Evolutionary conservation across 2,888 invertebrate genomes (phyloP), one percentile per base, ranked within the genome.

Genomic region (Melipona beecheii): DNA sequence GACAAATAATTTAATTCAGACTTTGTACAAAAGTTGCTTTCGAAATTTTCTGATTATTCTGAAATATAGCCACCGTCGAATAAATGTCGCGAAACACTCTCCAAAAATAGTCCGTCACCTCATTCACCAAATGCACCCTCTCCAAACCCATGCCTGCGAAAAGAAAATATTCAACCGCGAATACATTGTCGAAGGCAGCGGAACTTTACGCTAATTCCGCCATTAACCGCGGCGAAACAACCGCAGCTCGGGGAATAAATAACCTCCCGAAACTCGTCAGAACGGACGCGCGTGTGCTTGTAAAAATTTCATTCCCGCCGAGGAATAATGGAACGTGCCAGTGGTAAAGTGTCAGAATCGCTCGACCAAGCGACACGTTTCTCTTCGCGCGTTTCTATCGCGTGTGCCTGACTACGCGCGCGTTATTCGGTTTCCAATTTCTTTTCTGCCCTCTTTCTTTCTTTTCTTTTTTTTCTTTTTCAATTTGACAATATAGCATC

Each of bases 361-460:
- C 6, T 49, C 62, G 49, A 27, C 17, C 36, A 43, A 49, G 65
- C 11, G 24, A 64, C 19, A 21, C 60, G 49, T 43, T n/a, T n/a
- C n/a, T 79, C 31, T 52, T 65, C 71, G 2, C 31, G 36, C 36
- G 9, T 36, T 11, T 43, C 43, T 43, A 1, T 43, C 43, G 43
- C 9, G 43, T 9, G 50, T 65, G 69, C 75, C 68, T 75, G 60
- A 49, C 83, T 73, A 81, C 75, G 83, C 82, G 83, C 75, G 79
- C 80, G 87, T 89, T 88, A 90, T 89, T 87, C 71, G 87, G 27
- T 49, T 70, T 54, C 11, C 19, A n/a, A 24, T 50, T n/a, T 52
- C 21, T 52, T 52, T 0, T 19, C 52, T 19, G 27, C 17, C 52
- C 58, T 64, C 36, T 54, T 31, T 27, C 6, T 69, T 17, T 71